Evolutionary conservation across 2,113 vertebrate species (phyloP).

Genomic region (Sphaerodactylus townsendi): DNA sequence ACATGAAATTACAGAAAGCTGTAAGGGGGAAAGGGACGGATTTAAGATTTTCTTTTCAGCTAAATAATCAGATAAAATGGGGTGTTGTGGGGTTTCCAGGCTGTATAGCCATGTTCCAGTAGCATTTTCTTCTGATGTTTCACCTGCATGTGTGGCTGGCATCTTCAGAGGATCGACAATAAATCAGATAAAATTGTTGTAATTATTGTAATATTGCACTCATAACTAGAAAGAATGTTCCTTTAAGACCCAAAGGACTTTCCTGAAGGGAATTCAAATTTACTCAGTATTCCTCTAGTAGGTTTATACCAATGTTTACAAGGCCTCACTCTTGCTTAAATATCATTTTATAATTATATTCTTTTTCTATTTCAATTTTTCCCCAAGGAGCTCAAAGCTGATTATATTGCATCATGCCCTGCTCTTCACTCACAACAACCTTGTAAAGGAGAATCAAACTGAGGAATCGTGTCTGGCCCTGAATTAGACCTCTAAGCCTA

Average conservation of each 20-base stretch:
- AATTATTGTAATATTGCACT: background rate
- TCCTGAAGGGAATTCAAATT: background rate
- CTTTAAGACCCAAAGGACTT: conserved; percentile 20
- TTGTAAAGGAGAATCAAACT: too few species aligned
- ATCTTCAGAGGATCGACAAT: too few species aligned
- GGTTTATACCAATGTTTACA: background rate
- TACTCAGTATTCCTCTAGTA: background rate
- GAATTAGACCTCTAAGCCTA: conserved; percentile 35
- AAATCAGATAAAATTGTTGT: background rate
- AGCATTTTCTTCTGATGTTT: too few species aligned
- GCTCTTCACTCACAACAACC: too few species aligned
- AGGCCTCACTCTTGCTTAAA: conserved; percentile 53
- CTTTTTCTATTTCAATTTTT: too few species aligned
- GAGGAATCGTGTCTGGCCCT: too few species aligned
- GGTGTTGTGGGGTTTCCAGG: too few species aligned
- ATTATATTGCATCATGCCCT: too few species aligned
- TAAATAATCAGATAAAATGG: background rate
- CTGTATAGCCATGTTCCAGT: too few species aligned
- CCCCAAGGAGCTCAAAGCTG: too few species aligned
- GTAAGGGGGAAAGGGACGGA: too few species aligned
- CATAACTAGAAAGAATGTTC: background rate
- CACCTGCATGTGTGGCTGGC: too few species aligned
- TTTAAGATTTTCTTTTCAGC: background rate
- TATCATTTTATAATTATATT: conserved; percentile 6
- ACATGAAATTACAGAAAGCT: background rate